Evolutionary conservation across 2,113 vertebrate genomes (phyloP), one percentile per base, ranked within the genome.

Genomic region (Paralichthys olivaceus): DNA sequence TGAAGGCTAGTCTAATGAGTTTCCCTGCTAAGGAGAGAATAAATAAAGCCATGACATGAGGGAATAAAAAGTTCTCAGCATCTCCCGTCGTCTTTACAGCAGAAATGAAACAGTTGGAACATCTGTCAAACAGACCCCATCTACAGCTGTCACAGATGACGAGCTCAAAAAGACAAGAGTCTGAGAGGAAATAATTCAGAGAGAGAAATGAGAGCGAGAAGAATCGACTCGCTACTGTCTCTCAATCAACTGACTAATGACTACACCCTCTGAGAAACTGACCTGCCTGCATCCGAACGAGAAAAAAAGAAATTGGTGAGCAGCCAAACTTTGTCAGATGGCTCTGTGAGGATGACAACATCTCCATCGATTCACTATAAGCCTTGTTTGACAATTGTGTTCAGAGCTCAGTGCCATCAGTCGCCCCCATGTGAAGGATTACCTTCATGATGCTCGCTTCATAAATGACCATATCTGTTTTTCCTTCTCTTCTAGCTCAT

Each of bases 61-160:
- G 4, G 45, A 43, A 25, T 7, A 51, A 8, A 49, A 26, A 23
- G 20, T 13, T 37, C 26, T 19, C 1, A 19, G 57, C 11, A 8
- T 59, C n/a, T 37, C 7, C n/a, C 20, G 4, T 14, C 4, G 15
- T 64, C 12, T 25, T 64, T 17, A 60, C 60, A 15, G 6, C 60
- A 40, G 60, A 43, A 43, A 25, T 17, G 22, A 62, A 62, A 3
- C 12, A 17, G 28, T 28, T 8, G 17, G 15, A 32, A 25, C 37
- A 62, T 62, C n/a, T 15, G 60, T 62, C 60, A 62, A 62, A 62
- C n/a, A 43, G 60, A n/a, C 60, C 5, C n/a, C 5, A 62, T 37
- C 32, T 37, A 43, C 57, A 59, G 57, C 57, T n/a, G 57, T 59
- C 57, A n/a, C 26, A 34, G 15, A 59, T 6, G 8, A 15, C 5